Evolutionary conservation across 92 coral and sea anemone genomes (phyloP).

Genomic region (Palythoa grandis): DNA sequence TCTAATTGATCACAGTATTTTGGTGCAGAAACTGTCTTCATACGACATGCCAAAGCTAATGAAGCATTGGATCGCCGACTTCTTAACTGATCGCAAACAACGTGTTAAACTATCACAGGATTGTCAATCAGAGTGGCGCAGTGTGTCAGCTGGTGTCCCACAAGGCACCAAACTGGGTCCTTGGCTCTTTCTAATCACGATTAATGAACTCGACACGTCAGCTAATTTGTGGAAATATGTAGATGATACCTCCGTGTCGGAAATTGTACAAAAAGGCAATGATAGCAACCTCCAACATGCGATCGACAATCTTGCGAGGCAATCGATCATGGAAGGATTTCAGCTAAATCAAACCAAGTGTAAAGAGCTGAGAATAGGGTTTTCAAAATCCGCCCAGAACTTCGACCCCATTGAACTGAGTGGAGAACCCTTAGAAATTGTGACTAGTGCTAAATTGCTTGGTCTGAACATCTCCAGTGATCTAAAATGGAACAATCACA

Average conservation of each 20-base stretch:
- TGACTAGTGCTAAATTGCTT: slow-evolving; percentile 28
- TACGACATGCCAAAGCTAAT: slow-evolving; percentile 22
- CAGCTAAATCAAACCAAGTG: slow-evolving; percentile 14
- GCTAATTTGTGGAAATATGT: slow-evolving; percentile 16
- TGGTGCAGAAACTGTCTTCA: slow-evolving; percentile 17
- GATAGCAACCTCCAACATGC: slow-evolving; percentile 22
- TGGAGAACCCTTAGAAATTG: slow-evolving; percentile 25
- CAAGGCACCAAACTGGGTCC: slow-evolving; percentile 7
- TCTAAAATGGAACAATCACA: too few species aligned
- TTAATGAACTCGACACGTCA: slow-evolving; percentile 1
- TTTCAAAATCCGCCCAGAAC: slow-evolving; percentile 13
- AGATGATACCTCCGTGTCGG: slow-evolving; percentile 2
- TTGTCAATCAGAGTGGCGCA: slow-evolving; percentile 24
- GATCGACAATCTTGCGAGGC: slow-evolving; percentile 15
- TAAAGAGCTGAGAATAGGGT: slow-evolving; percentile 21
- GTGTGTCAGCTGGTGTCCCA: slow-evolving; percentile 27
- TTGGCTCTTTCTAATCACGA: slow-evolving; percentile 14
- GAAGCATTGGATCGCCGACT: slow-evolving; percentile 8
- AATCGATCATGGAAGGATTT: slow-evolving; percentile 27
- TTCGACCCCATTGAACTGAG: background rate
- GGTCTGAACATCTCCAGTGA: too few species aligned
- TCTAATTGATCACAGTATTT: background rate
- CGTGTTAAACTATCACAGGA: slow-evolving; percentile 36
- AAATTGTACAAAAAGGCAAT: slow-evolving; percentile 27
- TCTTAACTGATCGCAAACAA: slow-evolving; percentile 20